Percentiles rank a stretch among this genome's conserved stretches.
Evolutionary conservation across 2,113 vertebrate species (phyloP).

Genomic region (Indicator indicator): DNA sequence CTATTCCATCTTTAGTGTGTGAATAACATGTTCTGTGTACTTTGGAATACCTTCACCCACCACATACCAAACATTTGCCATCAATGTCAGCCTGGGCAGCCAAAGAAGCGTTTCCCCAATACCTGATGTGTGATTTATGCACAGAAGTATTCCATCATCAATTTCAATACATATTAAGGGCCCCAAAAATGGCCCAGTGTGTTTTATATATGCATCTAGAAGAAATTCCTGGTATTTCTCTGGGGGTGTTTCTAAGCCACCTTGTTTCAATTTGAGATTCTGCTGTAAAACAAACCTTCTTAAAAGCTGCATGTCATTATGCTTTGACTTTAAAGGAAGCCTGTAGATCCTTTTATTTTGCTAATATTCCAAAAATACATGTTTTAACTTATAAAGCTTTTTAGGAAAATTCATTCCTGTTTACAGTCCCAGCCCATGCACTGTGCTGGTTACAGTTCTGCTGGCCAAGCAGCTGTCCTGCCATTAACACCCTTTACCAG

Average conservation of each 20-base stretch:
- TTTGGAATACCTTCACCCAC: rapidly evolving
- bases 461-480: conserved; percentile 80
- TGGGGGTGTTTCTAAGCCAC: conserved; percentile 51
- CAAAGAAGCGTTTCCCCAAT: background rate
- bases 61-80: background rate
- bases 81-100: background rate
- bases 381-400: conserved; percentile 77
- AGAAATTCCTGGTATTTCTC: conserved; percentile 61
- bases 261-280: conserved; percentile 71
- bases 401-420: conserved; percentile 82
- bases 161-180: conserved; percentile 56
- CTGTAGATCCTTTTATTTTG: conserved; percentile 76
- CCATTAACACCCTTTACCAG: conserved; percentile 53
- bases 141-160: conserved; percentile 61
- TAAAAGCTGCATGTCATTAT: conserved; percentile 69
- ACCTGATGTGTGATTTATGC: conserved; percentile 50
- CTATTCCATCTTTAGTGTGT: background rate
- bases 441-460: conserved; percentile 70
- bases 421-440: conserved; percentile 70
- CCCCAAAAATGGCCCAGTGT: background rate
- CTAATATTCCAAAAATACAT: conserved; percentile 80
- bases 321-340: conserved; percentile 75
- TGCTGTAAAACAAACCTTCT: conserved; percentile 63
- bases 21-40: background rate
- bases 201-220: background rate